These are phyloP conservation scores for Phoxinus phoxinus DNA, from an alignment of 2,113 vertebrate species.

Conservation along the genomic window DNA sequence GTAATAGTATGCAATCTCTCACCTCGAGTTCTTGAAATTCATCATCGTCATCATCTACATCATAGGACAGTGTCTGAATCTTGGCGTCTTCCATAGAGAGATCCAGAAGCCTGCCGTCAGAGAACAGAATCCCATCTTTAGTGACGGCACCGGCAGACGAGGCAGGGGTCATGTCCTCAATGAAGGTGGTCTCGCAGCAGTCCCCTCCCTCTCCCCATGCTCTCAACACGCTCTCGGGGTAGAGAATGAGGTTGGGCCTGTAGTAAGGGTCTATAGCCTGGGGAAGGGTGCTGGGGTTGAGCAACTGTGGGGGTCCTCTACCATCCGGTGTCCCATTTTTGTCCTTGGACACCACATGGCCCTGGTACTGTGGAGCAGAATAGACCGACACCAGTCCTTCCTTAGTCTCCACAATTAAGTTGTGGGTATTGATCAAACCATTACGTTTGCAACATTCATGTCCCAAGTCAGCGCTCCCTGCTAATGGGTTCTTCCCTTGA, in stretches of 20 bases:
- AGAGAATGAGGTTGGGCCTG: slow-evolving; percentile 85
- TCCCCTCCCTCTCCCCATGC: slow-evolving; percentile 83
- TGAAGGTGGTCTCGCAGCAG: slow-evolving; percentile 95
- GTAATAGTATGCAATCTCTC: slow-evolving; percentile 56
- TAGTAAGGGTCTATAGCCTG: slow-evolving; percentile 80
- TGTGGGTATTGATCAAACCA: slow-evolving; percentile 87
- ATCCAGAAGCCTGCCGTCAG: slow-evolving; percentile 84
- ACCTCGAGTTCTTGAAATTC: slow-evolving; percentile 96
- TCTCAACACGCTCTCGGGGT: slow-evolving; percentile 82
- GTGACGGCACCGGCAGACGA: slow-evolving; percentile 76
- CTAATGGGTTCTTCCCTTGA: slow-evolving; percentile 62
- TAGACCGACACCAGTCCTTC: slow-evolving; percentile 84
- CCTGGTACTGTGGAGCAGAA: slow-evolving; percentile 84
- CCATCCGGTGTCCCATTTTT: slow-evolving; percentile 65
- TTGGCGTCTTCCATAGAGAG: slow-evolving; percentile 83
- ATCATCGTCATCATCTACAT: slow-evolving; percentile 88
- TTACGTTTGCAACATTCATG: slow-evolving; percentile 76
- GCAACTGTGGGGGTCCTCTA: slow-evolving; percentile 80
- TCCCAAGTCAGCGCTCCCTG: slow-evolving; percentile 57
- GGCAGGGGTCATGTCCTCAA: slow-evolving; percentile 80
- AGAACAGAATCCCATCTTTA: slow-evolving; percentile 83
- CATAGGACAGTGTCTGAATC: slow-evolving; percentile 90
- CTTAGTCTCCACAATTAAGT: slow-evolving; percentile 78
- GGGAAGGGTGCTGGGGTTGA: slow-evolving; percentile 85
- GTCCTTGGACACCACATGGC: slow-evolving; percentile 70